Conservation (phyloP, 2,113 vertebrate species). For the Vimba vimba region DNA sequence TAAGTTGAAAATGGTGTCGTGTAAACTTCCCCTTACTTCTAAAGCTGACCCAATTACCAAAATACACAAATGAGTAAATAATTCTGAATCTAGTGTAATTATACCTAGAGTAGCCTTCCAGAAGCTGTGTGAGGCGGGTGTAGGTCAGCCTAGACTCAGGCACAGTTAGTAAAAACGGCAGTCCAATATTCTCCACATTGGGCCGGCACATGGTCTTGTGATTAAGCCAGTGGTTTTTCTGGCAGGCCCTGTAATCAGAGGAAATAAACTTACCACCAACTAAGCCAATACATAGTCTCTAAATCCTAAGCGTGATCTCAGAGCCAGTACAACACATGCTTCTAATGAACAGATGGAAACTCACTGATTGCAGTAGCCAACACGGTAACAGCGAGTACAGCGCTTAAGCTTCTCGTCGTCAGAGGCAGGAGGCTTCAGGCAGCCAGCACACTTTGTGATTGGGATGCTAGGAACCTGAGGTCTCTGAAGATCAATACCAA, state of each 20-base stretch:
- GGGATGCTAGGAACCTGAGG: conserved; percentile 90
- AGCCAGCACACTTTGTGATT: conserved; percentile 92
- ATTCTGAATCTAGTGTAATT: background rate
- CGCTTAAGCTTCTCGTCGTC: conserved; percentile 95
- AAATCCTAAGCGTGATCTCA: background rate
- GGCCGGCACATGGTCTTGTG: conserved; percentile 89
- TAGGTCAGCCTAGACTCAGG: conserved; percentile 92
- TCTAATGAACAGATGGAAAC: conserved; percentile 59
- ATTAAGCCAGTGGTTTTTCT: conserved; percentile 92
- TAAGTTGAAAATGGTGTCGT: too few relatives aligned
- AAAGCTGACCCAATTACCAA: background rate
- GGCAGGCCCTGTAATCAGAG: conserved; percentile 80
- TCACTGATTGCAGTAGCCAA: conserved; percentile 99
- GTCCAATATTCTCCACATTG: conserved; percentile 87
- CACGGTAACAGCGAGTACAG: conserved; percentile 95
- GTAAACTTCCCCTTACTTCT: background rate
- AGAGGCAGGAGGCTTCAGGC: conserved; percentile 88
- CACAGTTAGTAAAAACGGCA: conserved; percentile 93
- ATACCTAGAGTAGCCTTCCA: conserved; percentile 94
- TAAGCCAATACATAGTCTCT: background rate
- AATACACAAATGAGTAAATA: background rate
- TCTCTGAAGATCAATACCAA: conserved; percentile 74
- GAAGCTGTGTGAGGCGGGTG: conserved; percentile 85
- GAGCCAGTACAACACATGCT: background rate
- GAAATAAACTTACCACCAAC: background rate